These are phyloP conservation scores for Hyla sarda DNA, from an alignment of 2,113 vertebrate species.

Conservation along the genomic window DNA sequence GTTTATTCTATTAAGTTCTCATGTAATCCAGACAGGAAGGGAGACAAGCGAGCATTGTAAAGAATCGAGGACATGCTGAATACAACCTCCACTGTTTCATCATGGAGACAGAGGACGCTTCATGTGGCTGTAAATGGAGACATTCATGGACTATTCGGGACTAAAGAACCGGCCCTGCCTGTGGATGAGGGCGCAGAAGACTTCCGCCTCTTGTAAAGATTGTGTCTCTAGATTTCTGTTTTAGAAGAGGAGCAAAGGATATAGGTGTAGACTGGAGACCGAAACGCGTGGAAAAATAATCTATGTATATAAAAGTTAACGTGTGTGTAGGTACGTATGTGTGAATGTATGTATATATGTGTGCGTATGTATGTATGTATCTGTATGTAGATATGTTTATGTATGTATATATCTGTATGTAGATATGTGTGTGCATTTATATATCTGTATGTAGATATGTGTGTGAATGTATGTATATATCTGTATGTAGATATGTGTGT, in stretches of 20 bases:
- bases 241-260: background rate
- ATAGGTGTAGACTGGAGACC: background rate
- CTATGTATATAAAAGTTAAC: no score
- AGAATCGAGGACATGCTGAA: conserved; percentile 17
- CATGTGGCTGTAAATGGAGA: conserved; percentile 33
- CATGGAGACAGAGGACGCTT: conserved; percentile 20
- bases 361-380: no score
- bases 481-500: no score
- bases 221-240: background rate
- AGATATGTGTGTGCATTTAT: no score
- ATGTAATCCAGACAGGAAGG: conserved; percentile 45
- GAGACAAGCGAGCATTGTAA: conserved; percentile 46
- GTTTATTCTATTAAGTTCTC: background rate
- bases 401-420: no score
- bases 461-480: no score
- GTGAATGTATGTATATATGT: no score
- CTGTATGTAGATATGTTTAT: no score
- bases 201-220: background rate
- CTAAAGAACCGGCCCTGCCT: background rate
- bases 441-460: no score
- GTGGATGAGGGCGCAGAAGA: background rate
- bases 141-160: conserved; percentile 32
- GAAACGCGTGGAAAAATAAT: background rate
- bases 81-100: conserved; percentile 17
- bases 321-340: no score